A percentile compares a stretch with the other conserved stretches of the same genome.
Conservation (phyloP, 2,113 vertebrate genomes). For the Tragelaphus scriptus region DNA sequence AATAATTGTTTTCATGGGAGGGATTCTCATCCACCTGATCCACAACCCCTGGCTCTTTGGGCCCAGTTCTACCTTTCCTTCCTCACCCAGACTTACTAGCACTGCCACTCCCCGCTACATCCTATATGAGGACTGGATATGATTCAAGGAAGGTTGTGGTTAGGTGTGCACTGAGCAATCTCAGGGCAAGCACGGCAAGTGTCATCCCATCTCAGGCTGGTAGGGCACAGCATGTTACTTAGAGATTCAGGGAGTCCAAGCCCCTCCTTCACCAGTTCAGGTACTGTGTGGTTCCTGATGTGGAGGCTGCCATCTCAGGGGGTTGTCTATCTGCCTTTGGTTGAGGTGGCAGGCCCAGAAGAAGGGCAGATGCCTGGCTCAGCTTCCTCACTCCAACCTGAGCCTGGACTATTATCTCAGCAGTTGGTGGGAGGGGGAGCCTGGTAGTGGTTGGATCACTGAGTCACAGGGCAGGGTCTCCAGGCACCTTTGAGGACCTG, state of each 20-base stretch:
- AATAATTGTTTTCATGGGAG: background rate
- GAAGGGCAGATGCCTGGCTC: background rate
- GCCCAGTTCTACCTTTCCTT: fast-evolving
- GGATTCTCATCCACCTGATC: background rate
- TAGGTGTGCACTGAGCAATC: fast-evolving
- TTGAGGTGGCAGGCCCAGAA: background rate
- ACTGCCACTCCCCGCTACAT: background rate
- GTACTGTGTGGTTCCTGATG: fast-evolving
- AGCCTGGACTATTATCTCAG: background rate
- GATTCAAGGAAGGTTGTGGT: fast-evolving
- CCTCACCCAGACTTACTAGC: too few species aligned
- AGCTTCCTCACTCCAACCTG: background rate
- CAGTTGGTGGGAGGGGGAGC: fast-evolving
- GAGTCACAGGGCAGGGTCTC: background rate
- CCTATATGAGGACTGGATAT: background rate
- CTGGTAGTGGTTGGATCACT: background rate
- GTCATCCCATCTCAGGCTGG: background rate
- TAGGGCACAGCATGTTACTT: too few species aligned
- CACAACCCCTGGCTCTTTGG: fast-evolving
- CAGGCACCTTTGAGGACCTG: background rate
- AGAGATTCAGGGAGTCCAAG: fast-evolving
- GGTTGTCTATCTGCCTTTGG: background rate
- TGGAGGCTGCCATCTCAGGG: background rate
- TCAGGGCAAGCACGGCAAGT: background rate
- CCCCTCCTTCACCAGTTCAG: fast-evolving